Conservation (phyloP, 1,140 invertebrate species). For the Aethina tumida region DNA sequence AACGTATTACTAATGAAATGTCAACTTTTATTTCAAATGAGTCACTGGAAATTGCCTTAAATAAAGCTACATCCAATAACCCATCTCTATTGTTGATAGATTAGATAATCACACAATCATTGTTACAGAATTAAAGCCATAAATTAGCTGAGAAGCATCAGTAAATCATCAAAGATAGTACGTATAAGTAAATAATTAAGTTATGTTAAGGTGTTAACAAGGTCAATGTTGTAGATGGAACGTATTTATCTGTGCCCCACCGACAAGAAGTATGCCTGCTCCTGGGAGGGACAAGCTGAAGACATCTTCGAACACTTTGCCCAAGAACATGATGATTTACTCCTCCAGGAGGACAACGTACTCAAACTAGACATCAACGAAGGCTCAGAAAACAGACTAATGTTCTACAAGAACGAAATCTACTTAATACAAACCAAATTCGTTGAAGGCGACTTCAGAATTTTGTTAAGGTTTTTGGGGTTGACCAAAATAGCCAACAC, state of each 20-base stretch:
- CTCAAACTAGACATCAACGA: conserved; percentile 16
- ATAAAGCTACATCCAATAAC: too few relatives aligned
- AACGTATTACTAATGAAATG: too few relatives aligned
- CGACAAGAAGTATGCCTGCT: conserved; percentile 22
- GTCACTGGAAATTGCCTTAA: too few relatives aligned
- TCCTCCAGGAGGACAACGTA: conserved; percentile 17
- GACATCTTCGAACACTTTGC: conserved; percentile 29
- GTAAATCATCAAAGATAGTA: too few relatives aligned
- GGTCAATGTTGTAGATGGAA: too few relatives aligned
- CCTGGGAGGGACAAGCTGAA: conserved; percentile 24
- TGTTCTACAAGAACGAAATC: conserved; percentile 23
- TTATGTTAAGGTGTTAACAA: too few relatives aligned
- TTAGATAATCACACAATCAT: too few relatives aligned
- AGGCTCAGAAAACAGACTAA: conserved; percentile 21
- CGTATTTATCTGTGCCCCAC: conserved; percentile 30
- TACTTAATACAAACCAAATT: conserved; percentile 26
- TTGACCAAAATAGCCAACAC: conserved; percentile 13
- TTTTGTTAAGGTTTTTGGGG: conserved; percentile 40
- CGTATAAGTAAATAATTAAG: too few relatives aligned
- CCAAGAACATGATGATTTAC: conserved; percentile 23
- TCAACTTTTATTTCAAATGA: too few relatives aligned
- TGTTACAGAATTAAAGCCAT: too few relatives aligned
- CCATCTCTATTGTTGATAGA: too few relatives aligned
- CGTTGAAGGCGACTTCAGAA: conserved; percentile 9
- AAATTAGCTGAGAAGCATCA: too few relatives aligned